Evolutionary conservation across 2,888 invertebrate species (phyloP), one percentile per base, ranked within the genome.

Genomic region (Callimorpha dominula): DNA sequence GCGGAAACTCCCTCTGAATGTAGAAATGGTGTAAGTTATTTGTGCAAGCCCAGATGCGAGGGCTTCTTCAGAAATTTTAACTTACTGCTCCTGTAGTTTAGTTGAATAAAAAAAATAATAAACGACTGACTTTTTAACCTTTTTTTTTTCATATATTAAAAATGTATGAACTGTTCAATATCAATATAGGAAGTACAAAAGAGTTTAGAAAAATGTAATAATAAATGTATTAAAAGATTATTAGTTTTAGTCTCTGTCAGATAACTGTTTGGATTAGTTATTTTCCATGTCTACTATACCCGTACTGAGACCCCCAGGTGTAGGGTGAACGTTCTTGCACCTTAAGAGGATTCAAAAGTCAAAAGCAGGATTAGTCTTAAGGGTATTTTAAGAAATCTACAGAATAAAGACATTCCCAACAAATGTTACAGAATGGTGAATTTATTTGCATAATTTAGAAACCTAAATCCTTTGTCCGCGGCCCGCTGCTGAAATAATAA

Each of bases 401-500:
- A 89, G 90, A 94, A 94, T 94, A 94, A 94, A 94, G 94, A 94
- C 94, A 94, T 95, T 94, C 89, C 91, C 91, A 93, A 94, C 95
- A 95, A 95, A 94, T 95, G 95, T 95, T 95, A 94, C 95, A 93
- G 92, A 94, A 94, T 94, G 94, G 94, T 93, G 94, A 95, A 95
- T 95, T 94, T 94, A 95, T 95, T 95, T 95, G 94, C 94, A 95
- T 95, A 95, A 94, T 93, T 95, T 94, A 91, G 90, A 92, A 94
- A 93, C 92, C 94, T 92, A 92, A 95, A 94, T 93, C 95, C 93
- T 94, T 94, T 95, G 94, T 94, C 94, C 94, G 94, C 91, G 87
- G 89, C 89, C 90, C 89, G 90, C 88, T 90, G 90, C 90, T 91
- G 85, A 94, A 94, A 94, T 94, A 95, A 95, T 95, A 94, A 95